phyloP scores from a whole-genome alignment of 2,888 invertebrate species.

The Tetropium fuscum region DNA sequence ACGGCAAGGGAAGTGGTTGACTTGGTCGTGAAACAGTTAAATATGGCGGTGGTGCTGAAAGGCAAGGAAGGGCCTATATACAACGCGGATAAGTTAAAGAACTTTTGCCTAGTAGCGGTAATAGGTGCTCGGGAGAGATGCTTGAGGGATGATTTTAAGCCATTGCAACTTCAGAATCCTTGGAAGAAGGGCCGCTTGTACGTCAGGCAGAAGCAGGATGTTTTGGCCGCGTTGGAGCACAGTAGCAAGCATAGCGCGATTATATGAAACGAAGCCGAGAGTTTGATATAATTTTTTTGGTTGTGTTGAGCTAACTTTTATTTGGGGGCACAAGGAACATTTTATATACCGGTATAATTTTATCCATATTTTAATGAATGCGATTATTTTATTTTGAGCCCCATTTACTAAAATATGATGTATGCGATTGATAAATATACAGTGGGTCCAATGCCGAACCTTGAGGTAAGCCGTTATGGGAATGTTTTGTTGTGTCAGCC shows the following conservation, averaged over 20 bases:
- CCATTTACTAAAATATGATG: no score
- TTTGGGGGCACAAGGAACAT: constrained; percentile 18
- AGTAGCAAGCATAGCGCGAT: constrained; percentile 84
- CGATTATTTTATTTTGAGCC: no score
- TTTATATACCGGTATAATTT: background rate
- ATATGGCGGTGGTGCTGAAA: constrained; percentile 91
- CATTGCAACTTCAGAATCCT: constrained; percentile 92
- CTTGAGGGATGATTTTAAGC: constrained; percentile 93
- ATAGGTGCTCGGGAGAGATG: constrained; percentile 96
- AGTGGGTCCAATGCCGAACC: constrained; percentile 3
- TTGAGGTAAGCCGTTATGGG: constrained; percentile 8
- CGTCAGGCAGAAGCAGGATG: constrained; percentile 91
- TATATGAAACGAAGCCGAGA: constrained; percentile 64
- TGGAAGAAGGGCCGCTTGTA: constrained; percentile 96
- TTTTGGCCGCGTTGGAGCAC: constrained; percentile 88
- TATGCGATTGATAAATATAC: background rate
- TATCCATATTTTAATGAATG: no score
- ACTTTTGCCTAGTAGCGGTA: constrained; percentile 95
- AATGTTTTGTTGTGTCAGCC: constrained; percentile 18
- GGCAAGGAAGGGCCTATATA: constrained; percentile 89
- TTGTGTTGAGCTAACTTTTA: constrained; percentile 28
- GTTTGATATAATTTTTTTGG: constrained; percentile 38
- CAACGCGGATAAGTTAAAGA: constrained; percentile 83
- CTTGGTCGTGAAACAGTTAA: constrained; percentile 94
- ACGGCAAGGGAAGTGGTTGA: constrained; percentile 96